phyloP scores from a whole-genome alignment of 1,140 invertebrate genomes.

The Caerostris darwini region DNA sequence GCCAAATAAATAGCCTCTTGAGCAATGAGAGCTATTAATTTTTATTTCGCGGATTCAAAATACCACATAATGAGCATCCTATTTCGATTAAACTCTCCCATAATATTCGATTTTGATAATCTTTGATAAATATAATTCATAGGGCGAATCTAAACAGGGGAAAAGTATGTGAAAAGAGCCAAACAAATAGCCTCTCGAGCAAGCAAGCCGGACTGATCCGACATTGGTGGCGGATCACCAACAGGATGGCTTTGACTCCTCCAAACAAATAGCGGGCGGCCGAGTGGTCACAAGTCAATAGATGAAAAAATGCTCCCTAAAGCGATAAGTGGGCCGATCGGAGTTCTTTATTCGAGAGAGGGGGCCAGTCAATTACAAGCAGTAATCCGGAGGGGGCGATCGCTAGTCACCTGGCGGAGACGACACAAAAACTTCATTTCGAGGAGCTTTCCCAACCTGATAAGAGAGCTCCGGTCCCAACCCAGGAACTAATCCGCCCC shows the following conservation, averaged over 20 bases:
- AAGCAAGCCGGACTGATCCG: neutral
- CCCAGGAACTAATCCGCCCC: conserved; percentile 61
- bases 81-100: too few species aligned
- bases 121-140: too few species aligned
- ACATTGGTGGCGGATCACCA: neutral
- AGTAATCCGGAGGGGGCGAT: conserved; percentile 54
- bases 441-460: conserved; percentile 69
- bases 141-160: too few species aligned
- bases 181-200: neutral
- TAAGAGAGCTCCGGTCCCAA: conserved; percentile 56
- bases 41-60: too few species aligned
- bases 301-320: conserved; percentile 35
- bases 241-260: conserved; percentile 7
- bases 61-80: too few species aligned
- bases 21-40: too few species aligned
- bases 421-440: conserved; percentile 75
- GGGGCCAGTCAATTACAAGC: conserved; percentile 69
- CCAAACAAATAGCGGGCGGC: conserved; percentile 8
- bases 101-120: too few species aligned
- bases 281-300: conserved; percentile 39
- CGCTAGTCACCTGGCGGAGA: conserved; percentile 9
- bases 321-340: conserved; percentile 33
- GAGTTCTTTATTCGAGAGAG: conserved; percentile 29
- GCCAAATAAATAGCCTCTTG: too few species aligned
- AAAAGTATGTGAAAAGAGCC: neutral